phyloP scores from a whole-genome alignment of 64 coral and sea anemone species.

The Dendrophyllia cribrosa region DNA sequence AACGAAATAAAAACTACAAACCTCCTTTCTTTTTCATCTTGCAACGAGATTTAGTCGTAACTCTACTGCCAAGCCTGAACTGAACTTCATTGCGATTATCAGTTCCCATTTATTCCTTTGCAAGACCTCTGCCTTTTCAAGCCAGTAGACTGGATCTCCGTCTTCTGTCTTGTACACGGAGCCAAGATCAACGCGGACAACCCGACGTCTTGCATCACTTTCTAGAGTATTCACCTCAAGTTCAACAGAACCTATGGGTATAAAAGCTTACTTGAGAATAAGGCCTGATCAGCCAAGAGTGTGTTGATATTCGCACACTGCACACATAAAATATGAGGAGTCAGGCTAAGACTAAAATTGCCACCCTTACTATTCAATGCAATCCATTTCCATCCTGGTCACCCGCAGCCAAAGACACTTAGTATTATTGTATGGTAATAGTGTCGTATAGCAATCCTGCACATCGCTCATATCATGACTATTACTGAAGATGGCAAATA shows the following conservation, averaged over 20 bases:
- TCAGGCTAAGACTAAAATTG: too few species aligned
- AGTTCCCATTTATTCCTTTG: slow-evolving; percentile 55
- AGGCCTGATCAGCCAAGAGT: too few species aligned
- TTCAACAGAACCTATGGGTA: slow-evolving; percentile 26
- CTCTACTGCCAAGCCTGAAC: slow-evolving; percentile 4
- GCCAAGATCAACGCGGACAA: slow-evolving; percentile 14
- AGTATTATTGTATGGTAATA: too few species aligned
- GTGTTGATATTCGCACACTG: too few species aligned
- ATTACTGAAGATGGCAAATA: too few species aligned
- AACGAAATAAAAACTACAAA: neutral
- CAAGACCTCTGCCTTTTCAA: slow-evolving; percentile 50
- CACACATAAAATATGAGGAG: too few species aligned
- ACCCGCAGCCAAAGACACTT: neutral
- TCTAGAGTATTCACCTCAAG: neutral
- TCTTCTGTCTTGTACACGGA: slow-evolving; percentile 44
- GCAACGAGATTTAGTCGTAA: slow-evolving; percentile 38
- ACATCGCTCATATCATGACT: too few species aligned
- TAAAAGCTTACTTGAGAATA: neutral
- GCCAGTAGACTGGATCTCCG: slow-evolving; percentile 45
- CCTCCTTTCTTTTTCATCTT: slow-evolving; percentile 17
- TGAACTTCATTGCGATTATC: slow-evolving; percentile 24
- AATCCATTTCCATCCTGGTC: neutral
- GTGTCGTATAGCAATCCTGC: too few species aligned
- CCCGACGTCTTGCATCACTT: neutral
- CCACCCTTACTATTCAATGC: too few species aligned